A percentile compares a stretch with the other conserved stretches of the same genome.
phyloP scores from a whole-genome alignment of 2,113 vertebrate species.

The Gadus macrocephalus region DNA sequence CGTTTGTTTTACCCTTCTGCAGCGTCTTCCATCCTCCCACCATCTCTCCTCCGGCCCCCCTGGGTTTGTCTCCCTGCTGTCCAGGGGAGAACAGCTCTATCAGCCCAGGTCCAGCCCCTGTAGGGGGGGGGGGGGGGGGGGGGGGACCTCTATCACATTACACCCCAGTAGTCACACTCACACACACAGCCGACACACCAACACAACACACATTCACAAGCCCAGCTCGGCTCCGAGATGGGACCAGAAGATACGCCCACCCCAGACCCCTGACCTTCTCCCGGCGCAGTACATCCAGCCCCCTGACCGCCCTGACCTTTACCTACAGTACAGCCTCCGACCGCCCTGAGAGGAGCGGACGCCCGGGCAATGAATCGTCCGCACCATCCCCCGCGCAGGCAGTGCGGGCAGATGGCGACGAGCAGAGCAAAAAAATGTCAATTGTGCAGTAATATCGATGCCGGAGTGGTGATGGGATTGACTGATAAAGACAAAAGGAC shows the following conservation, averaged over 20 bases:
- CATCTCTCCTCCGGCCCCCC: constrained; percentile 16
- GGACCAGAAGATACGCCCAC: neutral
- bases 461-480: neutral
- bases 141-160: constrained; percentile 2
- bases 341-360: constrained; percentile 43
- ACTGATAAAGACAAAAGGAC: neutral
- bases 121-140: constrained; percentile 43
- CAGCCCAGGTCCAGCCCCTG: constrained; percentile 47
- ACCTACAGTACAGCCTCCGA: constrained; percentile 40
- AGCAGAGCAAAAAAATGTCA: constrained; percentile 25
- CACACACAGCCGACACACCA: constrained; percentile 3
- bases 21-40: constrained; percentile 38
- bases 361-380: constrained; percentile 37
- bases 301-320: constrained; percentile 67
- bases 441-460: constrained; percentile 20
- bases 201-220: neutral
- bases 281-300: constrained; percentile 54
- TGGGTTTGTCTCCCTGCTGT: constrained; percentile 17
- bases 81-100: constrained; percentile 62
- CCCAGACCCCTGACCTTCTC: constrained; percentile 51
- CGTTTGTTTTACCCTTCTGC: constrained; percentile 29
- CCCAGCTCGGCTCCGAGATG: neutral
- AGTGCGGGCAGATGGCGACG: constrained; percentile 30
- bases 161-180: neutral
- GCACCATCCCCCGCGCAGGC: constrained; percentile 33